Conservation (phyloP, 2,113 vertebrate genomes). For the Calyptommatus sinebrachiatus region DNA sequence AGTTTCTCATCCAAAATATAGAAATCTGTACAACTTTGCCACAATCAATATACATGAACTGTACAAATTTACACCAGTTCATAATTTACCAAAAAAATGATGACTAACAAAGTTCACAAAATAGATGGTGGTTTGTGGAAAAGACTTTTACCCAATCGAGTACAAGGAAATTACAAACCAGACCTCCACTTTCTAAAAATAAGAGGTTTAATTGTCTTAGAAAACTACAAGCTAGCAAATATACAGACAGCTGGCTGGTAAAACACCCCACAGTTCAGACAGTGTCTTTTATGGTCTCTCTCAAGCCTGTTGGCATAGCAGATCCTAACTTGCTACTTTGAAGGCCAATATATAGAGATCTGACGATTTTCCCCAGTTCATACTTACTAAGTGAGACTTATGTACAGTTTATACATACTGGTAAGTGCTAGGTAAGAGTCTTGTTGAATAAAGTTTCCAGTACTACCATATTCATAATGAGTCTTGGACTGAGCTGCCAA, state of each 20-base stretch:
- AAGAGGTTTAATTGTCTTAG: constrained; percentile 85
- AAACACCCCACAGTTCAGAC: constrained; percentile 82
- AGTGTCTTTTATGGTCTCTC: constrained; percentile 81
- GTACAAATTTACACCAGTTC: constrained; percentile 99
- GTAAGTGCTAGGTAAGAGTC: constrained; percentile 83
- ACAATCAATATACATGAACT: constrained; percentile 99
- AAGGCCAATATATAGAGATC: constrained; percentile 72
- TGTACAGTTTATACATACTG: constrained; percentile 79
- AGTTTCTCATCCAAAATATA: constrained; percentile 99
- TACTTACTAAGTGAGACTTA: constrained; percentile 72
- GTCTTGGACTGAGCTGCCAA: constrained; percentile 79
- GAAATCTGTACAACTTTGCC: constrained; percentile 99
- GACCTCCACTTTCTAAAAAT: constrained; percentile 88
- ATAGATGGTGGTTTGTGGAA: constrained; percentile 88
- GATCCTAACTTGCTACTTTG: constrained; percentile 74
- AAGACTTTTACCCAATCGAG: constrained; percentile 86
- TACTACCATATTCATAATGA: constrained; percentile 71
- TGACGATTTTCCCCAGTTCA: constrained; percentile 74
- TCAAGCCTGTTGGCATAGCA: constrained; percentile 78
- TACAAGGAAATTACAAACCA: constrained; percentile 88
- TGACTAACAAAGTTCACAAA: constrained; percentile 98
- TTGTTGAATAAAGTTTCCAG: constrained; percentile 76
- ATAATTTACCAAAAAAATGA: constrained; percentile 94
- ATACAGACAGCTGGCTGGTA: constrained; percentile 85
- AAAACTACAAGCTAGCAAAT: constrained; percentile 87